Conservation (phyloP, 1,140 invertebrate species). For the Drosophila nebulosa region DNA sequence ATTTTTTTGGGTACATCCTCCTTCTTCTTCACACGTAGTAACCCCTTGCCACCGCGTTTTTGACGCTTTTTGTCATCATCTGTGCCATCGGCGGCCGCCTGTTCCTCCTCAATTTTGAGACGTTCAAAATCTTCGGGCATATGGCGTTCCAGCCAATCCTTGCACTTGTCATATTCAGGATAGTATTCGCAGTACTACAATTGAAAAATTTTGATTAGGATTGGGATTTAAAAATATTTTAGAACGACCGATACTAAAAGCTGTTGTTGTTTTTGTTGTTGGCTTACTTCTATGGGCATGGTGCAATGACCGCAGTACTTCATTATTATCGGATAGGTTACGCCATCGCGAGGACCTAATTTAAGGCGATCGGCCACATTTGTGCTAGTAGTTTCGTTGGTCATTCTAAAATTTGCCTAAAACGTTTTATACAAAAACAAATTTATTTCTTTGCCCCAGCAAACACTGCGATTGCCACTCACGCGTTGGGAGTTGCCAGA, state of each 20-base stretch:
- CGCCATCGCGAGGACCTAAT: slow-evolving; percentile 75
- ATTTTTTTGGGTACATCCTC: slow-evolving; percentile 94
- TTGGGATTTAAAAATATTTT: too few species aligned
- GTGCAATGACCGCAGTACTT: slow-evolving; percentile 97
- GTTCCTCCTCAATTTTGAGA: slow-evolving; percentile 84
- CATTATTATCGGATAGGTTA: slow-evolving; percentile 92
- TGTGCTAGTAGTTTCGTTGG: slow-evolving; percentile 45
- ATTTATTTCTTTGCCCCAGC: neutral
- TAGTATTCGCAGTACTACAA: slow-evolving; percentile 98
- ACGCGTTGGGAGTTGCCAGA: neutral
- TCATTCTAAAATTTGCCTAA: slow-evolving; percentile 40
- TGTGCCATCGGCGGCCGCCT: slow-evolving; percentile 84
- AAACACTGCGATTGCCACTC: neutral
- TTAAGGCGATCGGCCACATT: slow-evolving; percentile 66
- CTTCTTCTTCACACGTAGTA: slow-evolving; percentile 94
- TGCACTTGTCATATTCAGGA: slow-evolving; percentile 98
- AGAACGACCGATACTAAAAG: neutral
- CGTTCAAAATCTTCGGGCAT: slow-evolving; percentile 96
- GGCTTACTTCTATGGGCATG: slow-evolving; percentile 90
- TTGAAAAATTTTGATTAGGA: neutral
- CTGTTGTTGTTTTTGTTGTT: neutral
- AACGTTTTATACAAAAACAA: neutral
- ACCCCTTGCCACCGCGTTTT: slow-evolving; percentile 93
- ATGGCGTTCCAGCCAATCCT: slow-evolving; percentile 97
- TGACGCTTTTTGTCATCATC: slow-evolving; percentile 96